phyloP scores from a whole-genome alignment of 2,113 vertebrate species.

The Isurus oxyrinchus region DNA sequence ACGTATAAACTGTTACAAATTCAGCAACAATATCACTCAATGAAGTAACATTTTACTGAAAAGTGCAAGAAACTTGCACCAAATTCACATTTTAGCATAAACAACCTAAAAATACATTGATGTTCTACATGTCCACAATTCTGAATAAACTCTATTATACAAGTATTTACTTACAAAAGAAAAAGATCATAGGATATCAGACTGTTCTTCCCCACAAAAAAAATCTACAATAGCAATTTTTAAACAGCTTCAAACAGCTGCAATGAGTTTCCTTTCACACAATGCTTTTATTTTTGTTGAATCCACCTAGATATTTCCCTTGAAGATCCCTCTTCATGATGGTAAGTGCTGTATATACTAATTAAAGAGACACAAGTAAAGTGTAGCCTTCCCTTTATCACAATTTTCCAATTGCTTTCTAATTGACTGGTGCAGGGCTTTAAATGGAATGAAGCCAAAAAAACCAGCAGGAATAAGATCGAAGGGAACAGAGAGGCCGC shows the following conservation, averaged over 20 bases:
- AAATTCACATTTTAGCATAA: slow-evolving; percentile 35
- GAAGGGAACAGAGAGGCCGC: neutral
- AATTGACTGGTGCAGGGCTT: neutral
- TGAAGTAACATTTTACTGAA: slow-evolving; percentile 34
- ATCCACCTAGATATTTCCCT: neutral
- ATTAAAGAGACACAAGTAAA: neutral
- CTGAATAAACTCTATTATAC: slow-evolving; percentile 31
- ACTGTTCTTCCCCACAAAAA: neutral
- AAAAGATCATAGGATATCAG: slow-evolving; percentile 17
- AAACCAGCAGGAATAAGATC: neutral
- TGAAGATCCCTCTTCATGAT: neutral
- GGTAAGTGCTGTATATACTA: neutral
- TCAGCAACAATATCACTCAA: slow-evolving; percentile 65
- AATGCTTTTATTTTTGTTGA: neutral
- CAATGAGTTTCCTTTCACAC: neutral
- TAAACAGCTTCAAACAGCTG: slow-evolving; percentile 19
- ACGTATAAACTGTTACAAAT: slow-evolving; percentile 99
- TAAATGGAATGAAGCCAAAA: neutral
- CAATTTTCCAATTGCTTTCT: neutral
- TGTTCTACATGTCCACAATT: slow-evolving; percentile 29
- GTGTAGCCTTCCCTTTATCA: neutral
- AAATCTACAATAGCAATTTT: slow-evolving; percentile 3
- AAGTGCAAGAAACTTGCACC: slow-evolving; percentile 27
- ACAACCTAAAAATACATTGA: slow-evolving; percentile 36
- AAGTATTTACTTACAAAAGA: slow-evolving; percentile 36